phyloP scores from a whole-genome alignment of 2,797 vertebrate genomes.

The Malacoraja senta region DNA sequence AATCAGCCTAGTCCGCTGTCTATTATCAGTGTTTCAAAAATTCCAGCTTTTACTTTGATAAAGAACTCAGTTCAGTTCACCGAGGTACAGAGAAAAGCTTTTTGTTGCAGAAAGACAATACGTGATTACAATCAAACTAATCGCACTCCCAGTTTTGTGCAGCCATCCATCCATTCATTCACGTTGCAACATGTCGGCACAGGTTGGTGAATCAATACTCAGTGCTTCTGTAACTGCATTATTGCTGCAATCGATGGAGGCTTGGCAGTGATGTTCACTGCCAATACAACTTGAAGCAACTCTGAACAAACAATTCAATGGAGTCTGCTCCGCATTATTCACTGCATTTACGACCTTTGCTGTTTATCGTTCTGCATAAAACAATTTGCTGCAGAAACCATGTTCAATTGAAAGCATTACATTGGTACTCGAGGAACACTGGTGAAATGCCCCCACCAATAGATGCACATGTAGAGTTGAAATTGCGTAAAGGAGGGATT shows the following conservation, averaged over 20 bases:
- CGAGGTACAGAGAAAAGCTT: no score
- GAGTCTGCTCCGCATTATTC: background rate
- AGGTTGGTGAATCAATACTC: constrained; percentile 3
- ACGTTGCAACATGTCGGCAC: background rate
- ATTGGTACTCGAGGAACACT: no score
- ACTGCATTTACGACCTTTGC: background rate
- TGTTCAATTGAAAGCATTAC: no score
- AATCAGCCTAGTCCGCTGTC: background rate
- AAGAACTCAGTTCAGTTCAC: background rate
- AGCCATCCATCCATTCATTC: background rate
- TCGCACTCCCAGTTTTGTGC: background rate
- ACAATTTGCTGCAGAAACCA: background rate
- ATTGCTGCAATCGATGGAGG: background rate
- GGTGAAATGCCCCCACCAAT: no score
- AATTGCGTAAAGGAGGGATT: no score
- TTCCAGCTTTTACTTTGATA: background rate
- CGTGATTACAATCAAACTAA: background rate
- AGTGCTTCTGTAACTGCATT: background rate
- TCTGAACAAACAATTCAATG: background rate
- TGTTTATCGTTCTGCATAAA: background rate
- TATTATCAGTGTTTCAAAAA: background rate
- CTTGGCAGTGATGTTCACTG: background rate
- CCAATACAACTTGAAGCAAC: background rate
- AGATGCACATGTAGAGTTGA: no score
- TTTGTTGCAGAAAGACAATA: no score